Conservation (phyloP, 2,797 vertebrate genomes). For the Alosa sapidissima region DNA sequence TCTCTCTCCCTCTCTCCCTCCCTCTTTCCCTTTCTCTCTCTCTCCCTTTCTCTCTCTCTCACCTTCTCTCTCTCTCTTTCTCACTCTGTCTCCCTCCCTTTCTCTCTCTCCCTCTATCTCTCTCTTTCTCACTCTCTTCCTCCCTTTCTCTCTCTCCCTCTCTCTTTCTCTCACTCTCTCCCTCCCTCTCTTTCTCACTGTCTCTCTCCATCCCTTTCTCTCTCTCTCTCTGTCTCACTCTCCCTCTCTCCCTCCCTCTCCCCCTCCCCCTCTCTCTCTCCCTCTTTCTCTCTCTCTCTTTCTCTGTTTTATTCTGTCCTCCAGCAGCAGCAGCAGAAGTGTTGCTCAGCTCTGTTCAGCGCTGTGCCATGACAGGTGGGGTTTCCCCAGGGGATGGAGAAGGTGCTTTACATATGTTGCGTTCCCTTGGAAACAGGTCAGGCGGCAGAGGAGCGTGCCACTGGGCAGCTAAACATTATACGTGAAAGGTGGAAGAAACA, state of each 20-base stretch:
- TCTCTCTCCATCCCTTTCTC: background rate
- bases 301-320: background rate
- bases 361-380: background rate
- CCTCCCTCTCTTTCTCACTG: background rate
- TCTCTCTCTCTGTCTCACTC: background rate
- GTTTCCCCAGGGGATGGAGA: background rate
- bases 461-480: background rate
- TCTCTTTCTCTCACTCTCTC: background rate
- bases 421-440: conserved; percentile 8
- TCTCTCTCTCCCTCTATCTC: background rate
- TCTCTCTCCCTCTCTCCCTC: background rate
- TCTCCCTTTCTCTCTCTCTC: background rate
- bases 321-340: background rate
- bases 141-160: background rate
- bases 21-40: background rate
- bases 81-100: too few relatives aligned
- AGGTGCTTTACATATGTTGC: conserved; percentile 13
- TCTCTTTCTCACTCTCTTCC: background rate
- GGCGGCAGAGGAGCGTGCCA: background rate
- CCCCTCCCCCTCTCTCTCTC: background rate
- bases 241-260: background rate
- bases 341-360: background rate
- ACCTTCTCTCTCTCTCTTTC: background rate
- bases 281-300: background rate
- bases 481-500: background rate